Base-by-base conservation (phyloP, 2,113 vertebrate species). In the Mesocricetus auratus region DNA sequence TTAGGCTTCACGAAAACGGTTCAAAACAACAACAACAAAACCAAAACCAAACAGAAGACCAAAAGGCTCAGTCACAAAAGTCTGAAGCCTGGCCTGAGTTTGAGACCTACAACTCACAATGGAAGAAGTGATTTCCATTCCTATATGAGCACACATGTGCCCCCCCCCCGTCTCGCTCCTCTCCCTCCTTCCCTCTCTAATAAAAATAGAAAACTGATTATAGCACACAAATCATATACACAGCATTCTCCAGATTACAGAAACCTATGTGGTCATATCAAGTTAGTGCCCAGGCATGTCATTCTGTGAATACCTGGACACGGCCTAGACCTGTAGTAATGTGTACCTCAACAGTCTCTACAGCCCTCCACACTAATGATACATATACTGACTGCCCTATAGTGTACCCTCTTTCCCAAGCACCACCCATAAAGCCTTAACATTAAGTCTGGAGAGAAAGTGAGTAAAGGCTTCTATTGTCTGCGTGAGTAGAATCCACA, bases 351-450 rank as follows among this genome's bases (percentile, higher is more conserved):
- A 36, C 17, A 16, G 42, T 78, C 26, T 86, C 11, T 31, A 1
- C 7, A n/a, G 66, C 4, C 10, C 39, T 3, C 9, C 31, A 36
- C 2, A 7, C 45, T 75, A 58, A 16, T 1, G 17, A 29, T 15
- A 10, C 12, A 4, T 1, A 6, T 3, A 5, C 3, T 4, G 0
- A 4, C 3, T 4, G 0, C 47, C n/a, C 22, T 33, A 7, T 5
- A 10, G 17, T 0, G 2, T 0, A 5, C 21, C 24, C 17, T 15
- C 42, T 13, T 33, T 3, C 1, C 36, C 56, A 13, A 16, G 6
- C 8, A 10, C 62, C 53, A 53, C 9, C 21, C 60, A 31, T 0
- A 26, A 68, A 45, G 66, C 26, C 24, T 21, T 12, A 26, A 12
- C 22, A 15, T 12, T 33, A 33, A 60, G 29, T 39, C 82, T 66